Conservation (phyloP, 2,888 invertebrate species). For the Chirona hameri region DNA sequence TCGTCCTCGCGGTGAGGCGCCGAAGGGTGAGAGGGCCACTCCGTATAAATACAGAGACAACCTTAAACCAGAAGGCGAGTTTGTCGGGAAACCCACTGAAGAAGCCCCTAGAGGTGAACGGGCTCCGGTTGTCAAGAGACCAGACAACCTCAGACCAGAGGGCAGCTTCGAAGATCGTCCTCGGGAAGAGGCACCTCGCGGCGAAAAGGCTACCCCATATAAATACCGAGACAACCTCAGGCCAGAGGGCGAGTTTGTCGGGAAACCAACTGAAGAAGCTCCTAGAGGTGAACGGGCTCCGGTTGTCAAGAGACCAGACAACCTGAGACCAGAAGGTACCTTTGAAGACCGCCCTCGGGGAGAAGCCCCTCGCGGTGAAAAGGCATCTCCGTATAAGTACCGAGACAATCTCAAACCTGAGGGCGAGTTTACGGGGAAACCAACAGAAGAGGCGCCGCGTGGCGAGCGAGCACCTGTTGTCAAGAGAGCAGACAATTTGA, state of each 20-base stretch:
- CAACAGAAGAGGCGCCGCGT: constrained; percentile 47
- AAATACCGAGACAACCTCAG: background rate
- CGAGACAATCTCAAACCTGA: background rate
- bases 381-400: background rate
- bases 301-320: constrained; percentile 35
- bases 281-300: constrained; percentile 45
- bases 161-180: constrained; percentile 46
- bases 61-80: background rate
- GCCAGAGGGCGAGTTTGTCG: background rate
- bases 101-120: constrained; percentile 37
- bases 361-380: background rate
- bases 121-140: constrained; percentile 44
- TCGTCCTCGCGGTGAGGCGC: constrained; percentile 50
- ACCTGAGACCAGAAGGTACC: constrained; percentile 53
- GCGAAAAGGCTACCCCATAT: background rate
- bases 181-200: background rate
- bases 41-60: background rate
- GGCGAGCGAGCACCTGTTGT: constrained; percentile 34
- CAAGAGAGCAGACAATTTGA: background rate
- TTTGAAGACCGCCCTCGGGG: background rate
- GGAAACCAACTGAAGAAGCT: constrained; percentile 41
- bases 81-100: background rate
- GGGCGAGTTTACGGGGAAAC: background rate
- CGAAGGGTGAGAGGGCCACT: constrained; percentile 44
- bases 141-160: constrained; percentile 56